Conservation (phyloP, 2,113 vertebrate species). For the Scalopus aquaticus region DNA sequence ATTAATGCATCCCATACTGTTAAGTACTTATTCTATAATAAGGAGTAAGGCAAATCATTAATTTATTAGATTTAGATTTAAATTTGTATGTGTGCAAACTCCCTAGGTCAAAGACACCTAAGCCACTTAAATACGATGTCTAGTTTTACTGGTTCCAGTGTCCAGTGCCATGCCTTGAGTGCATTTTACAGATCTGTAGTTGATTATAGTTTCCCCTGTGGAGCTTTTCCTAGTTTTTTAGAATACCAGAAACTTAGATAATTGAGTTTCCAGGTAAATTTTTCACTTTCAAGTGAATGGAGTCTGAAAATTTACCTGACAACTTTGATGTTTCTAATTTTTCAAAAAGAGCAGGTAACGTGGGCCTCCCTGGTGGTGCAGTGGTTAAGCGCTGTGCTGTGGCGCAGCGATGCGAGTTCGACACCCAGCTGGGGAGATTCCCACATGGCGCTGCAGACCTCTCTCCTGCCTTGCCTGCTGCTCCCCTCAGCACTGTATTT, state of each 20-base stretch:
- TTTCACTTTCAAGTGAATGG: constrained; percentile 55
- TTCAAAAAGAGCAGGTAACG: constrained; percentile 13
- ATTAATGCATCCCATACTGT: constrained; percentile 16
- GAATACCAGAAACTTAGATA: constrained; percentile 2
- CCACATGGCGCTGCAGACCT: too few relatives aligned
- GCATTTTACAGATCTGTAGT: not conserved
- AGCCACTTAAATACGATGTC: not conserved
- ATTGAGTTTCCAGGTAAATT: constrained; percentile 42
- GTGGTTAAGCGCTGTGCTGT: too few relatives aligned
- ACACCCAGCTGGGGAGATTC: too few relatives aligned
- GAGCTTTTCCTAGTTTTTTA: constrained; percentile 42
- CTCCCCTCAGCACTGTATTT: too few relatives aligned
- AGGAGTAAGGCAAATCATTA: not conserved
- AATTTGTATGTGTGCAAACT: constrained; percentile 20
- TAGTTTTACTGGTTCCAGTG: not conserved
- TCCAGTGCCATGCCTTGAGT: not conserved
- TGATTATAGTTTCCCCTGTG: not conserved
- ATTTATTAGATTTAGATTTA: constrained; percentile 23
- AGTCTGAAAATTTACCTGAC: constrained; percentile 39
- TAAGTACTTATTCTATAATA: not conserved
- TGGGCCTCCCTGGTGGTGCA: too few relatives aligned
- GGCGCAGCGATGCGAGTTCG: too few relatives aligned
- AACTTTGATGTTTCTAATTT: not conserved
- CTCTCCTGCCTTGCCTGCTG: too few relatives aligned
- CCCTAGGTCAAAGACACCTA: not conserved